Conservation (phyloP, 1,140 invertebrate genomes). For the Papilio machaon region DNA sequence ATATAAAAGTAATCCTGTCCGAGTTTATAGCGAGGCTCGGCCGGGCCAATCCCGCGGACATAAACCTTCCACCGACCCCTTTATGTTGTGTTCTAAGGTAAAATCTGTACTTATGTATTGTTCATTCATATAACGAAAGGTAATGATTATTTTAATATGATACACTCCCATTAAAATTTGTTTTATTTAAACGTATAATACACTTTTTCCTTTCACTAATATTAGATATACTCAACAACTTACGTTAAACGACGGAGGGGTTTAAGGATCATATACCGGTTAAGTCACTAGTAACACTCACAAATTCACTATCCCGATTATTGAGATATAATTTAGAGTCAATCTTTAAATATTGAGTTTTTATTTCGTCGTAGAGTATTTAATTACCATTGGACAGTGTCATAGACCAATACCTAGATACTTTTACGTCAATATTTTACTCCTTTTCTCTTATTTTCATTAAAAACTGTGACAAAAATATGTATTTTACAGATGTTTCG, state of each 20-base stretch:
- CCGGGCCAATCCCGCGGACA: conserved; percentile 57
- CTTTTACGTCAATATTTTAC: conserved; percentile 1
- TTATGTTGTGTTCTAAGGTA: conserved; percentile 71
- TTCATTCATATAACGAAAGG: conserved; percentile 56
- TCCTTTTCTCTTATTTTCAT: background rate
- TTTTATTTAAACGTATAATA: background rate
- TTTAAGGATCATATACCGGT: too few relatives aligned
- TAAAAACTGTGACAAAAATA: background rate
- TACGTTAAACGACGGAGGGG: too few relatives aligned
- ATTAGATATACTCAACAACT: too few relatives aligned
- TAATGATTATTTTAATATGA: conserved; percentile 18
- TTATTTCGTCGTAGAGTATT: background rate
- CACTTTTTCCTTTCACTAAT: too few relatives aligned
- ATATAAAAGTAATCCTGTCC: conserved; percentile 76
- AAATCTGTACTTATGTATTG: conserved; percentile 73
- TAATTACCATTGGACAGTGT: background rate
- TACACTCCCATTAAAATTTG: background rate
- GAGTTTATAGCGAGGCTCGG: conserved; percentile 60
- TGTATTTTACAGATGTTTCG: background rate
- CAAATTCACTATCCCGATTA: too few relatives aligned
- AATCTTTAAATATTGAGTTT: too few relatives aligned
- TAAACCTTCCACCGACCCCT: conserved; percentile 67
- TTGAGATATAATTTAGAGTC: too few relatives aligned
- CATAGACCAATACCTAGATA: conserved; percentile 1
- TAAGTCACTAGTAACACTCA: background rate